phyloP scores from a whole-genome alignment of 1,140 invertebrate genomes.

The Brachionus asplanchnoidis region DNA sequence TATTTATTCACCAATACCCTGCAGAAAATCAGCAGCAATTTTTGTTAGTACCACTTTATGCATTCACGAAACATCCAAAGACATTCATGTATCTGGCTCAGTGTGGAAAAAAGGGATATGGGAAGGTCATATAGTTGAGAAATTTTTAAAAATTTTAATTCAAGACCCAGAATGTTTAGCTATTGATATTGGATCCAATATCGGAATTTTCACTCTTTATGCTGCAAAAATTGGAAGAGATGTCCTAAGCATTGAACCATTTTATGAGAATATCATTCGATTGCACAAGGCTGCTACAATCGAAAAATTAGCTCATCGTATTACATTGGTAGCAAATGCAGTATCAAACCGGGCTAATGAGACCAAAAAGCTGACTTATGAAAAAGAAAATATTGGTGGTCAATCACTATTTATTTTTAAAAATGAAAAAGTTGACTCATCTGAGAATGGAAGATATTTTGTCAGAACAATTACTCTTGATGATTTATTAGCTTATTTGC shows the following conservation, averaged over 20 bases:
- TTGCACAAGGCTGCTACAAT: not conserved
- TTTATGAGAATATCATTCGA: not conserved
- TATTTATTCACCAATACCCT: not conserved
- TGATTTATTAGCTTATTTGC: not conserved
- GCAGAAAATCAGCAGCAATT: not conserved
- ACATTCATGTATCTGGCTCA: constrained; percentile 11
- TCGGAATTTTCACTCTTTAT: not conserved
- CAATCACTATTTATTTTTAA: not conserved
- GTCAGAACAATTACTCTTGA: constrained; percentile 8
- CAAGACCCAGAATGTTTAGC: not conserved
- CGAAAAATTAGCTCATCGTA: not conserved
- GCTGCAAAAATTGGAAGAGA: not conserved
- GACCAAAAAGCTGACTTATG: not conserved
- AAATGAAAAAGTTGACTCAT: not conserved
- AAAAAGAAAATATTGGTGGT: not conserved
- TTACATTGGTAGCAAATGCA: not conserved
- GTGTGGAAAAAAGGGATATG: not conserved
- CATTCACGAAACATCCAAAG: not conserved
- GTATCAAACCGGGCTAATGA: not conserved
- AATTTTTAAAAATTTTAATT: not conserved
- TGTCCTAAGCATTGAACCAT: not conserved
- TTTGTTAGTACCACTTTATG: not conserved
- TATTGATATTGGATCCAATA: not conserved
- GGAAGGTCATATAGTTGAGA: not conserved
- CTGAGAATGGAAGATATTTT: not conserved